phyloP scores from a whole-genome alignment of 2,888 invertebrate species.

The Plusia festucae region DNA sequence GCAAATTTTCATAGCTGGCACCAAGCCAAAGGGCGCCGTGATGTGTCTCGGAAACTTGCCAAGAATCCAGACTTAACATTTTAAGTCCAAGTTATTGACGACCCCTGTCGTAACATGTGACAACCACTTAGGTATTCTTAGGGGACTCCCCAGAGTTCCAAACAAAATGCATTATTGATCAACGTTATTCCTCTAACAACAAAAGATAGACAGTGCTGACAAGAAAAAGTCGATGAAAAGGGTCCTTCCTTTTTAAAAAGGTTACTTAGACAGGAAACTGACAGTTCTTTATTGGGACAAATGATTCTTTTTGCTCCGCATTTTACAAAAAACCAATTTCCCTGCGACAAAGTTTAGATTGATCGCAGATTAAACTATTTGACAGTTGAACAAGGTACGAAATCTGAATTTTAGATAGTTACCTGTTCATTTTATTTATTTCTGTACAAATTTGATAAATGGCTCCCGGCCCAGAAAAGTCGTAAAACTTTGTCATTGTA shows the following conservation, averaged over 20 bases:
- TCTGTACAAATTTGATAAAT: conserved; percentile 63
- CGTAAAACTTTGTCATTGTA: conserved; percentile 57
- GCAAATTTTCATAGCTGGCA: conserved; percentile 65
- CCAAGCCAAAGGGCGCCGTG: conserved; percentile 66
- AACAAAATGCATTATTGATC: conserved; percentile 56
- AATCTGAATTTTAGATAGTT: conserved; percentile 43
- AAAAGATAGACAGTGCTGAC: conserved; percentile 37
- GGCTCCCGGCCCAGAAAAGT: conserved; percentile 59
- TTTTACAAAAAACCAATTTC: conserved; percentile 39
- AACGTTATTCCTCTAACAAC: conserved; percentile 34
- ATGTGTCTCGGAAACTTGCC: conserved; percentile 62
- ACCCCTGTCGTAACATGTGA: conserved; percentile 54
- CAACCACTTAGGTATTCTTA: conserved; percentile 61
- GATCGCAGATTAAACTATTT: conserved; percentile 50
- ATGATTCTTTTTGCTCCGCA: conserved; percentile 34
- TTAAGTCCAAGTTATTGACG: conserved; percentile 61
- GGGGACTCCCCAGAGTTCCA: conserved; percentile 26
- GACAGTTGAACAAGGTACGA: conserved; percentile 40
- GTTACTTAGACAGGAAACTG: conserved; percentile 43
- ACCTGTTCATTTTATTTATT: conserved; percentile 63
- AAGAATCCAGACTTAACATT: conserved; percentile 62
- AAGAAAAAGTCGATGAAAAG: conserved; percentile 41
- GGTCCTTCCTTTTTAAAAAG: conserved; percentile 42
- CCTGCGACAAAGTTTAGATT: conserved; percentile 43
- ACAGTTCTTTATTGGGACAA: conserved; percentile 47